Evolutionary conservation across 2,888 invertebrate genomes (phyloP), one percentile per base, ranked within the genome.

Genomic region (Thumatha senex): DNA sequence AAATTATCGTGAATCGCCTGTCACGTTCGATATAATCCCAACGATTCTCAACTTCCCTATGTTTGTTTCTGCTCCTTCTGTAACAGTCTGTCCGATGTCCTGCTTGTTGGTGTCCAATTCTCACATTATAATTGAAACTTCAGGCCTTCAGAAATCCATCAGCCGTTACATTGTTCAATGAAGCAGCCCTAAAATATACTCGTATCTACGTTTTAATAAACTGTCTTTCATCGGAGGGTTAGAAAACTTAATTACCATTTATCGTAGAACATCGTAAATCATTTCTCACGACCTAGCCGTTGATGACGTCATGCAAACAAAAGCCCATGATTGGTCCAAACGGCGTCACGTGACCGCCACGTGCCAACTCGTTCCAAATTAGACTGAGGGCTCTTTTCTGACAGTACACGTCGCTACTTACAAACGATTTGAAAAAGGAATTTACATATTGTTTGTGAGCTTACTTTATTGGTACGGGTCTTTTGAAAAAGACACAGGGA

Each of bases 361-460:
- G 63, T 63, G 66, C 29, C 66, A 57, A 66, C 65, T 66, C 61
- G 56, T 63, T 66, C 48, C 30, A 61, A 66, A 66, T 61, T 63
- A 63, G 66, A 54, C 55, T 15, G 61, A 57, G 58, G 57, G 54
- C 58, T 45, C 52, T 58, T 53, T 45, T 40, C 50, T 57, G 54
- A 54, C 62, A 55, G 48, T 50, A 45, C 46, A 52, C 55, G 41
- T 54, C 58, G 61, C 61, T 61, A n/a, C n/a, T n/a, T n/a, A 61
- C 58, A 55, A 45, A 13, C 56, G 53, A 56, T 63, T 63, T 52
- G 55, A 61, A 65, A 63, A 51, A 42, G 24, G 56, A 48, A 66
- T 66, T 66, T 54, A 42, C 66, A 66, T 66, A 43, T 65, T 63
- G 44, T 54, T 63, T 61, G 51, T 11, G 42, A 41, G 31, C 40